Evolutionary conservation across 2,113 vertebrate species (phyloP), one percentile per base, ranked within the genome.

Genomic region (Pagrus major): DNA sequence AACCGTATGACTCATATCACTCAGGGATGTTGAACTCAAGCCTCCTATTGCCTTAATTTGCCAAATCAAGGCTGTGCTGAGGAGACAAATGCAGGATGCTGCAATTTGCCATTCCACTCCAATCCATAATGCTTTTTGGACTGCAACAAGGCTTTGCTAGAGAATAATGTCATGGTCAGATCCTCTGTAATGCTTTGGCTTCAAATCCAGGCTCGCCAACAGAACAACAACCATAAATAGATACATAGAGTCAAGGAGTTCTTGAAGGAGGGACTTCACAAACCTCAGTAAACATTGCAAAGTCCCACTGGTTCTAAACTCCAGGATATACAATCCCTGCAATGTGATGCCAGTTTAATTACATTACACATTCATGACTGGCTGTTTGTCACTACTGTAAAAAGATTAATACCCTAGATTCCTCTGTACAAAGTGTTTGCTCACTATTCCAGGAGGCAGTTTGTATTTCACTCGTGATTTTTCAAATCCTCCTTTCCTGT

Each of bases 1-100:
- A 70, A 39, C 44, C 0, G 0, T 23, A 6, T 49, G 63, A 76
- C 51, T 89, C 49, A 68, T 71, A 65, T 33, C 12, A 6, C 42
- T 42, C 55, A 29, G 71, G 23, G 68, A 80, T 58, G 54, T 58
- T 65, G n/a, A 21, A 55, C 37, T 74, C 21, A 1, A 68, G 27
- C 39, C 51, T 75, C 41, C 60, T 84, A 66, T 78, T 81, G 29
- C 71, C 10, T 66, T 80, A 15, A 80, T 84, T 72, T 81, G 20
- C 66, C 56, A 65, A 80, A 65, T 58, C 54, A 59, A 55, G 29
- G 27, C 61, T 51, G 29, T 29, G 39, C 39, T n/a, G 15, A 25
- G 35, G 41, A 83, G 60, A 42, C 56, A 56, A 67, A 78, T 9
- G 39, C n/a, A 4, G 0, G 18, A 27, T 31, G 51, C 55, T 64